Percentiles rank a stretch among this genome's conserved stretches.
phyloP scores from a whole-genome alignment of 2,797 vertebrate genomes.

The Menidia menidia region DNA sequence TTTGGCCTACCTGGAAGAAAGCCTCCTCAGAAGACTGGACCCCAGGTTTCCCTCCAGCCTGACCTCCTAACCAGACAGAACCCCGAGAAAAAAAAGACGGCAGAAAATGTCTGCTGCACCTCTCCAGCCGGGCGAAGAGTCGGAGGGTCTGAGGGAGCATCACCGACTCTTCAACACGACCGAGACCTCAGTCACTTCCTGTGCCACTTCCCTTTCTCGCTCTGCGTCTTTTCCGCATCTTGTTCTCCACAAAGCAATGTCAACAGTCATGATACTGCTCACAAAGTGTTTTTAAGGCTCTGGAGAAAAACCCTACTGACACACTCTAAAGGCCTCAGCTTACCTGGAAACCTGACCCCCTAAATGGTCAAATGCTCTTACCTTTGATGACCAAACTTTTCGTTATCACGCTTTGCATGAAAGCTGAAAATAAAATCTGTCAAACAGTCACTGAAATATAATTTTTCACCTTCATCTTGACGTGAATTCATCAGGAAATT shows the following conservation, averaged over 20 bases:
- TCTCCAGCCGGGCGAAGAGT: slow-evolving; percentile 22
- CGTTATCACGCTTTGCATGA: not conserved
- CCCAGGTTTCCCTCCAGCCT: slow-evolving; percentile 72
- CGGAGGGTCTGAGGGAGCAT: slow-evolving; percentile 33
- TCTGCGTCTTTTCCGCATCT: slow-evolving; percentile 34
- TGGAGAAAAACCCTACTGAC: not conserved
- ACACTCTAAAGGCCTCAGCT: not conserved
- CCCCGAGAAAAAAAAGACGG: slow-evolving; percentile 36
- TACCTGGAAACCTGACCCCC: not conserved
- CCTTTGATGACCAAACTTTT: no score
- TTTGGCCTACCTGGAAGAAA: slow-evolving; percentile 72
- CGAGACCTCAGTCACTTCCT: slow-evolving; percentile 83
- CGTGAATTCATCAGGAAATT: no score
- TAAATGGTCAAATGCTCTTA: not conserved
- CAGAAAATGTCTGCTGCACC: slow-evolving; percentile 40
- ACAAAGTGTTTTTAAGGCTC: not conserved
- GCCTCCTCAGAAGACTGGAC: slow-evolving; percentile 66
- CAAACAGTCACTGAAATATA: no score
- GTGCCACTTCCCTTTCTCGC: slow-evolving; percentile 80
- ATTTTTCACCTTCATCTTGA: no score
- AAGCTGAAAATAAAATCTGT: not conserved
- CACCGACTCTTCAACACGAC: slow-evolving; percentile 47
- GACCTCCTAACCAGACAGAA: slow-evolving; percentile 9
- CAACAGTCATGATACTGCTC: slow-evolving; percentile 7
- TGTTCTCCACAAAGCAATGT: not conserved